Conservation (phyloP, 92 coral and sea anemone genomes). For the Meandrina meandrites region DNA sequence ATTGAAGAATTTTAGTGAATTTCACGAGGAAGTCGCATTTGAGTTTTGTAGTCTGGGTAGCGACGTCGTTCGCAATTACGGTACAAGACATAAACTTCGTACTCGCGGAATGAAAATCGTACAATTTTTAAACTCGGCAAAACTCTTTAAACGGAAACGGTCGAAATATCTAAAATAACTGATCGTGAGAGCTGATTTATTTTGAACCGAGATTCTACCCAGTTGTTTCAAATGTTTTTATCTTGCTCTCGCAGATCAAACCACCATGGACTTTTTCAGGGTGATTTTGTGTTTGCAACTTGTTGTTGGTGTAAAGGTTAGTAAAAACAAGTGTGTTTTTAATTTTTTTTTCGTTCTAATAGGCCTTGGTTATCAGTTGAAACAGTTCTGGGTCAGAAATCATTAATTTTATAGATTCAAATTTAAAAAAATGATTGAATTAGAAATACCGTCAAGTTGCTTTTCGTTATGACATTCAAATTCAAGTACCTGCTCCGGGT, state of each 20-base stretch:
- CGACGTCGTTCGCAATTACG: not conserved
- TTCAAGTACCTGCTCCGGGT: not conserved
- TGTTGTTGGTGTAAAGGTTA: constrained; percentile 25
- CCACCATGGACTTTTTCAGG: constrained; percentile 26
- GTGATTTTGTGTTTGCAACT: constrained; percentile 34
- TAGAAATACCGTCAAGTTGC: not conserved
- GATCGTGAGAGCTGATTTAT: too few species aligned
- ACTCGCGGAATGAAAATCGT: not conserved
- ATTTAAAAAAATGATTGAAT: not conserved
- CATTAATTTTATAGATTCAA: not conserved
- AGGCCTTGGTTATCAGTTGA: not conserved
- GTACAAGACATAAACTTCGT: not conserved
- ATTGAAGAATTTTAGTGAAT: too few species aligned
- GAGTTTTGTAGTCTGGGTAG: not conserved
- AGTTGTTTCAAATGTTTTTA: not conserved
- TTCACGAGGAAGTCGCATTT: not conserved
- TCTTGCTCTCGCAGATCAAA: constrained; percentile 10
- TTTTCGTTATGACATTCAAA: not conserved
- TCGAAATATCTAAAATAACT: not conserved
- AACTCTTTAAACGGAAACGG: not conserved
- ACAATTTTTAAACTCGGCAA: not conserved
- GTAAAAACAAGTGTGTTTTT: not conserved
- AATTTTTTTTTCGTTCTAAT: not conserved
- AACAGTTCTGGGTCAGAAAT: too few species aligned
- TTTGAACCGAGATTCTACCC: not conserved